Evolutionary conservation across 2,797 vertebrate species (phyloP).

Genomic region (Bradypodion ventrale): DNA sequence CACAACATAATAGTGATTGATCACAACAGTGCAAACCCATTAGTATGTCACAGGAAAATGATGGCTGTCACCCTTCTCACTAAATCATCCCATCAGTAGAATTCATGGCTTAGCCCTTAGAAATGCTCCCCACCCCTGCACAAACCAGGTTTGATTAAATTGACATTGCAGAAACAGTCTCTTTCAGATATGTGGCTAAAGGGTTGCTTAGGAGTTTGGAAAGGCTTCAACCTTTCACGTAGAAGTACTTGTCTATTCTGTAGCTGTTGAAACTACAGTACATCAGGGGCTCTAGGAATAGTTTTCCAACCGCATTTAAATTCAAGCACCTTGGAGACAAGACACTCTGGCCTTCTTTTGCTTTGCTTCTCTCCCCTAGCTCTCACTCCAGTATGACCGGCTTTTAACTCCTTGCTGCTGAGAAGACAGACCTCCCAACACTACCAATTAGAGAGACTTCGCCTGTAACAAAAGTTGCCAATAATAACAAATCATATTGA

Average conservation of each 20-base stretch:
- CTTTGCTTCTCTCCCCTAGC: neutral
- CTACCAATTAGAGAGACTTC: constrained; percentile 9
- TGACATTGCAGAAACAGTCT: neutral
- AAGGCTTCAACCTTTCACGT: constrained; percentile 18
- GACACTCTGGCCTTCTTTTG: constrained; percentile 34
- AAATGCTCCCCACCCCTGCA: neutral
- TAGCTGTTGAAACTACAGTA: neutral
- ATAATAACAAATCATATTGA: constrained; percentile 35
- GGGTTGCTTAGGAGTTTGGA: constrained; percentile 28
- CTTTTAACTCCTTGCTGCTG: neutral
- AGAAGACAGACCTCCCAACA: constrained; percentile 35
- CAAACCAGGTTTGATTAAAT: neutral
- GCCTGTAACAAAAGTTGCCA: constrained; percentile 5
- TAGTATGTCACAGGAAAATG: neutral
- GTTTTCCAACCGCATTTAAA: constrained; percentile 31
- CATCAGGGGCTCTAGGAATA: neutral
- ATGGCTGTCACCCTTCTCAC: neutral
- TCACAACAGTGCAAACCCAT: neutral
- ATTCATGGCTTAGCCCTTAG: neutral
- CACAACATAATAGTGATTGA: no score
- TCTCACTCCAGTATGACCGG: neutral
- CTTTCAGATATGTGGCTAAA: constrained; percentile 4
- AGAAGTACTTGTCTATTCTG: constrained; percentile 34
- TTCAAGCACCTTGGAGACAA: constrained; percentile 6
- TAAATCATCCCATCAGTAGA: neutral